These are phyloP conservation scores for Lonchura striata DNA, from an alignment of 2,113 vertebrate species.

Conservation along the genomic window DNA sequence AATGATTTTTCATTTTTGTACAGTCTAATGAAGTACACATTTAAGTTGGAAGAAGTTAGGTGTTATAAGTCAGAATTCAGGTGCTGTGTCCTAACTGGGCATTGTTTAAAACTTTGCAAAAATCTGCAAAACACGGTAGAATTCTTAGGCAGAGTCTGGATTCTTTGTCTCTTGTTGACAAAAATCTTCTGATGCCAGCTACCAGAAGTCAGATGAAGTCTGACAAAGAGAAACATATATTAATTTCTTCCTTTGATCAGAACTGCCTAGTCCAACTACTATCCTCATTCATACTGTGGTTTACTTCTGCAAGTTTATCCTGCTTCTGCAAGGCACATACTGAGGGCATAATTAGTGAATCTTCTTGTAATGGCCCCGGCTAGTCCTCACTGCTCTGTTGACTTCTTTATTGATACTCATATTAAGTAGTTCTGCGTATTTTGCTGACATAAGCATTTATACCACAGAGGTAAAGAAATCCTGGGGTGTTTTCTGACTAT, in stretches of 20 bases:
- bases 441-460: background rate
- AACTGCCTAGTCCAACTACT: background rate
- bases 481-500: background rate
- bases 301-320: background rate
- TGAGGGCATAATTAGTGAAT: background rate
- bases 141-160: background rate
- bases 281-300: background rate
- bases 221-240: background rate
- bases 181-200: background rate
- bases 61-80: background rate
- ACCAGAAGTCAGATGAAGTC: background rate
- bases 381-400: background rate
- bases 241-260: background rate
- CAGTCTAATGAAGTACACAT: background rate
- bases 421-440: background rate
- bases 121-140: background rate
- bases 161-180: background rate
- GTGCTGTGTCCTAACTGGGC: background rate
- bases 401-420: background rate
- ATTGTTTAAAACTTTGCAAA: background rate
- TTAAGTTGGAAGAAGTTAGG: background rate
- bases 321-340: background rate
- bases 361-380: background rate
- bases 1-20: background rate
- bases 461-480: background rate